Percentiles rank a stretch among this genome's conserved stretches.
Conservation (phyloP, 2,113 vertebrate genomes). For the Triplophysa rosa region DNA sequence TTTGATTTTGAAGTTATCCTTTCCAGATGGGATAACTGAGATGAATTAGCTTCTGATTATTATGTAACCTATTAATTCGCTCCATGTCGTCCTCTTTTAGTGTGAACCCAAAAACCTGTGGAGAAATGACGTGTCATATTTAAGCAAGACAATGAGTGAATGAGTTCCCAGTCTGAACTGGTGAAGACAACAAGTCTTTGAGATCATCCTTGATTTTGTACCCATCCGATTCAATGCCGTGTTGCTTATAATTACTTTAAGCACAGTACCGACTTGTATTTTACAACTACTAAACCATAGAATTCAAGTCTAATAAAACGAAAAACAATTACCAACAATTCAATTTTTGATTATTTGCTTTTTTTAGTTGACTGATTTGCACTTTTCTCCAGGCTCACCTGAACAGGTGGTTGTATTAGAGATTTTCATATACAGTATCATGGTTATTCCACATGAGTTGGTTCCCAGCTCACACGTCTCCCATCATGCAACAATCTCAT, state of each 20-base stretch:
- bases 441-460: constrained; percentile 69
- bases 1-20: constrained; percentile 20
- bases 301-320: too few relatives aligned
- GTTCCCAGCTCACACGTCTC: constrained; percentile 81
- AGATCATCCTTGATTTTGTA: constrained; percentile 16
- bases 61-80: constrained; percentile 26
- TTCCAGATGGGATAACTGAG: constrained; percentile 58
- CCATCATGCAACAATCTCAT: constrained; percentile 79
- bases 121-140: not conserved
- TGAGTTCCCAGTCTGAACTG: too few relatives aligned
- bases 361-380: too few relatives aligned
- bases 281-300: too few relatives aligned
- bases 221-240: too few relatives aligned
- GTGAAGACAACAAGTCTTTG: not conserved
- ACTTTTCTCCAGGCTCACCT: constrained; percentile 16
- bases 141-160: not conserved
- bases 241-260: not conserved
- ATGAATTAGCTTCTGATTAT: constrained; percentile 52
- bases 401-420: constrained; percentile 5
- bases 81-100: constrained; percentile 52
- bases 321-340: too few relatives aligned
- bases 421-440: not conserved
- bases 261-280: not conserved
- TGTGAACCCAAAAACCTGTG: constrained; percentile 56
- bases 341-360: too few relatives aligned